A percentile compares a stretch with the other conserved stretches of the same genome.
Conservation (phyloP, 2,113 vertebrate species). For the Tychaedon coryphoeus region DNA sequence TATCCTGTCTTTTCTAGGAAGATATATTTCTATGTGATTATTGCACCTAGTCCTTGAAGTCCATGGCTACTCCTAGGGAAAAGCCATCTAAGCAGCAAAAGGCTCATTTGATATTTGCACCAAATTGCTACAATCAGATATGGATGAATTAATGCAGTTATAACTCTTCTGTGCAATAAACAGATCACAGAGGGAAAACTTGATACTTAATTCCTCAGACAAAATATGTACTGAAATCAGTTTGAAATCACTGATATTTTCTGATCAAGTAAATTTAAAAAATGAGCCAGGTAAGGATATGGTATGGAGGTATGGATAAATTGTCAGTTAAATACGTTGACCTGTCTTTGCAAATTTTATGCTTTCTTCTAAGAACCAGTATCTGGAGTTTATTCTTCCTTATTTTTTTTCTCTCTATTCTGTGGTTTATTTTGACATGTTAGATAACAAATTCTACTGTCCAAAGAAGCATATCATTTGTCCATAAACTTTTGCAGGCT, state of each 20-base stretch:
- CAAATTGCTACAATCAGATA: not conserved
- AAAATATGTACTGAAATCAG: not conserved
- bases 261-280: not conserved
- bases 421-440: not conserved
- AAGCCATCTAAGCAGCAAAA: not conserved
- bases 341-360: not conserved
- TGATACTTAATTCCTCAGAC: not conserved
- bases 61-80: not conserved
- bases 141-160: not conserved
- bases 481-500: not conserved
- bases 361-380: not conserved
- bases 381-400: not conserved
- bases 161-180: not conserved
- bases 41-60: not conserved
- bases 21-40: not conserved
- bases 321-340: not conserved
- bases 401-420: not conserved
- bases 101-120: not conserved
- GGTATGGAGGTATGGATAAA: not conserved
- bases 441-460: not conserved
- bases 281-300: not conserved
- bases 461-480: not conserved
- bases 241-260: not conserved
- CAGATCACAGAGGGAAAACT: not conserved
- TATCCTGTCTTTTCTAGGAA: not conserved